Evolutionary conservation across 2,113 vertebrate genomes (phyloP).

Genomic region (Genyomyrus donnyi): DNA sequence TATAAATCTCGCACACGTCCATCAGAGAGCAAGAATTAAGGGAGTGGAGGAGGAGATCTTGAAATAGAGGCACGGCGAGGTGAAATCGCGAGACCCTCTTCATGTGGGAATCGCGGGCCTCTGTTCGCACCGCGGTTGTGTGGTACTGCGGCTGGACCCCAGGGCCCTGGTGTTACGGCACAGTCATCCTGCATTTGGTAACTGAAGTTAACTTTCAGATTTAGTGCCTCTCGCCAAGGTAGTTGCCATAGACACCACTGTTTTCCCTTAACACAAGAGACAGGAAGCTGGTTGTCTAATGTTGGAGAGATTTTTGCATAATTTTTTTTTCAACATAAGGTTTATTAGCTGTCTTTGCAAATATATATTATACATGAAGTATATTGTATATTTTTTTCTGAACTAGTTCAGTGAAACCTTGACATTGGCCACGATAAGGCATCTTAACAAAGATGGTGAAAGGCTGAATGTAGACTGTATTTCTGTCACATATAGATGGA

Average conservation of each 20-base stretch:
- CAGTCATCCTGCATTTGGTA: neutral
- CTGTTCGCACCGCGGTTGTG: neutral
- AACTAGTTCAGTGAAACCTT: neutral
- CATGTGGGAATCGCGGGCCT: neutral
- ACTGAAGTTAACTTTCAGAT: slow-evolving; percentile 11
- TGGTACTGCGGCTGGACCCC: neutral
- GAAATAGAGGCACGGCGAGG: neutral
- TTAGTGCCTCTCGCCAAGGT: slow-evolving; percentile 24
- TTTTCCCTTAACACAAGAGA: slow-evolving; percentile 16
- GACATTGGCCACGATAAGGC: neutral
- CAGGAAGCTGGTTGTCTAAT: slow-evolving; percentile 21
- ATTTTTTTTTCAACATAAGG: neutral
- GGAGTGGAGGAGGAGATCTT: neutral
- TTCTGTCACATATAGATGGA: neutral
- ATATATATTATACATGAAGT: neutral
- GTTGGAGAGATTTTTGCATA: slow-evolving; percentile 18
- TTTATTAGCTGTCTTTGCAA: neutral
- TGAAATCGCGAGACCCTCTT: neutral
- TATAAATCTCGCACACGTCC: neutral
- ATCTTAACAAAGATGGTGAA: neutral
- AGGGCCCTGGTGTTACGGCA: neutral
- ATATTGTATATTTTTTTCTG: neutral
- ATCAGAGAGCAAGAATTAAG: neutral
- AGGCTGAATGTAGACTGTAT: neutral
- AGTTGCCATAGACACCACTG: slow-evolving; percentile 41